Evolutionary conservation across 2,888 invertebrate genomes (phyloP).

Genomic region (Euclidia mi): DNA sequence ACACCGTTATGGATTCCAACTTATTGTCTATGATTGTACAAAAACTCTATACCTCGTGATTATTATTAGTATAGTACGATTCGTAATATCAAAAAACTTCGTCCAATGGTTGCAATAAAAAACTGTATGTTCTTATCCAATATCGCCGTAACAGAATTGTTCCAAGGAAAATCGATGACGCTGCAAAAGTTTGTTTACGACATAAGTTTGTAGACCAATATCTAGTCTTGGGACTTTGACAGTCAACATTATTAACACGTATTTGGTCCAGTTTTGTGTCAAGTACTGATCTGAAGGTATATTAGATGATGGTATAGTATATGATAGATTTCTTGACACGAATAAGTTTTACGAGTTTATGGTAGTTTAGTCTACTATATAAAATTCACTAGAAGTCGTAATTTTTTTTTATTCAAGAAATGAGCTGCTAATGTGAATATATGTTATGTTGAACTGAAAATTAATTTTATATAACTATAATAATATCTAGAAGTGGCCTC

Average conservation of each 20-base stretch:
- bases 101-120: background rate
- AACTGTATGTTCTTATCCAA: conserved; percentile 12
- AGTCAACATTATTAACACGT: conserved; percentile 52
- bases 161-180: conserved; percentile 33
- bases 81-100: background rate
- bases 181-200: conserved; percentile 34
- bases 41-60: too few relatives aligned
- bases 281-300: conserved; percentile 26
- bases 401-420: too few relatives aligned
- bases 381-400: too few relatives aligned
- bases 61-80: too few relatives aligned
- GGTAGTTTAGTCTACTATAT: too few relatives aligned
- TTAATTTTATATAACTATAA: too few relatives aligned
- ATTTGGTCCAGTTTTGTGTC: conserved; percentile 38
- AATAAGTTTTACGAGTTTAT: conserved; percentile 1
- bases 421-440: too few relatives aligned
- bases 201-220: conserved; percentile 45
- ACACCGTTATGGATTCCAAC: too few relatives aligned
- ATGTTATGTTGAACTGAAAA: too few relatives aligned
- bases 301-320: too few relatives aligned
- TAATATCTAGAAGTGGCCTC: too few relatives aligned
- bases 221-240: conserved; percentile 39
- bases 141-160: conserved; percentile 20
- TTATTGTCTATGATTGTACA: too few relatives aligned
- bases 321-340: conserved; percentile 35